A percentile compares a stretch with the other conserved stretches of the same genome.
These are phyloP conservation scores for Mycalesis mineus DNA, from an alignment of 2,888 invertebrate genomes.

Conservation along the genomic window DNA sequence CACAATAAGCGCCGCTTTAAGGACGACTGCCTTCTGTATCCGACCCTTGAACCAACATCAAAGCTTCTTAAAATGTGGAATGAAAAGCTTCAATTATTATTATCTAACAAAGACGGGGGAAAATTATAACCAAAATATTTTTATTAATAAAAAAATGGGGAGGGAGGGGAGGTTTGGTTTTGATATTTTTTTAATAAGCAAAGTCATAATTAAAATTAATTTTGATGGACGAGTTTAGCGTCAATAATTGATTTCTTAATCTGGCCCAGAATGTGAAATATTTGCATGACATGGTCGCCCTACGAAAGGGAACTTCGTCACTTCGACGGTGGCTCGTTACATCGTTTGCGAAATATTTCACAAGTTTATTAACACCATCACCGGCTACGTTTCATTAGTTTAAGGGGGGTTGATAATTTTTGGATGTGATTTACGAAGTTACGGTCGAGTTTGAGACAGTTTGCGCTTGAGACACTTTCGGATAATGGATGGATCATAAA, in stretches of 20 bases:
- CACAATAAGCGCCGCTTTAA: too few species aligned
- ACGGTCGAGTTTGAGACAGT: not conserved
- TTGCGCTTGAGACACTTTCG: not conserved
- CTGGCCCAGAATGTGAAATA: not conserved
- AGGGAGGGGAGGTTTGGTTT: too few species aligned
- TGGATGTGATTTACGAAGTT: slow-evolving; percentile 10
- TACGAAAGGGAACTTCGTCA: slow-evolving; percentile 25
- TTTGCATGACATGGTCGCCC: slow-evolving; percentile 17
- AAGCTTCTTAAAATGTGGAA: too few species aligned
- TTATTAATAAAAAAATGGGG: too few species aligned
- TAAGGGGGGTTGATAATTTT: slow-evolving; percentile 15
- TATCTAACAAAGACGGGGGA: not conserved
- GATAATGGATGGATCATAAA: not conserved
- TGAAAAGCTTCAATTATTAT: too few species aligned
- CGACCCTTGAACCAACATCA: too few species aligned
- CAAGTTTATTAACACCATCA: slow-evolving; percentile 47
- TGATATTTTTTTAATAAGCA: too few species aligned
- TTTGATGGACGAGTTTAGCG: too few species aligned
- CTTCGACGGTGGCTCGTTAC: slow-evolving; percentile 39
- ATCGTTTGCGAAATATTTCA: slow-evolving; percentile 48
- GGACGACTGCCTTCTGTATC: too few species aligned
- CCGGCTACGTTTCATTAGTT: slow-evolving; percentile 20
- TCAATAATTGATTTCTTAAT: too few species aligned
- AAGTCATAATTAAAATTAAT: too few species aligned
- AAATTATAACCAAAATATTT: too few species aligned